A percentile compares a stretch with the other conserved stretches of the same genome.
phyloP scores from a whole-genome alignment of 2,797 vertebrate species.

The Lycodopsis pacificus region DNA sequence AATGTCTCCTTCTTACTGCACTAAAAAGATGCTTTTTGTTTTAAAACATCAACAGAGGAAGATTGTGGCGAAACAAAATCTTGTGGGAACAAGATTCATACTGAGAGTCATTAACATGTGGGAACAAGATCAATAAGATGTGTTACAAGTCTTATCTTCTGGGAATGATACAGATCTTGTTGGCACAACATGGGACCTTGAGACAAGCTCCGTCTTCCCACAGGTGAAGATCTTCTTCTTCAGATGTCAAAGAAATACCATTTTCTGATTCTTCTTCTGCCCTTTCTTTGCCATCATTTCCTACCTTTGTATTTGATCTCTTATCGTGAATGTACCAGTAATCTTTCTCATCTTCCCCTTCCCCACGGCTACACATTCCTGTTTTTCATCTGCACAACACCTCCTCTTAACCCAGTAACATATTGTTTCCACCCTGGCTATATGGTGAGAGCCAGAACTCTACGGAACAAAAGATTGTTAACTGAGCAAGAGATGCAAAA shows the following conservation, averaged over 20 bases:
- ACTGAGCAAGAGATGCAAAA: slow-evolving; percentile 48
- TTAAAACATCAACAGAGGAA: background rate
- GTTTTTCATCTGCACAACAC: slow-evolving; percentile 52
- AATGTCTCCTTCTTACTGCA: background rate
- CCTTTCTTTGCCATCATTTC: slow-evolving; percentile 1
- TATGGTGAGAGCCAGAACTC: slow-evolving; percentile 21
- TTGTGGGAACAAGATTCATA: background rate
- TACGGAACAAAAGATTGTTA: slow-evolving; percentile 32
- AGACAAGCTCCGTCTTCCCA: slow-evolving; percentile 15
- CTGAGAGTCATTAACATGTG: slow-evolving; percentile 8
- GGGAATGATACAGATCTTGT: slow-evolving; percentile 30
- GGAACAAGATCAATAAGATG: slow-evolving; percentile 36
- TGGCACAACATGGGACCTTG: slow-evolving; percentile 24
- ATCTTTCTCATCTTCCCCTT: background rate
- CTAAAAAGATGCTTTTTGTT: background rate
- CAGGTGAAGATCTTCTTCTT: slow-evolving; percentile 4
- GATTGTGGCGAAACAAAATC: background rate
- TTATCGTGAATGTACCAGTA: slow-evolving; percentile 11
- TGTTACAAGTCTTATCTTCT: slow-evolving; percentile 23
- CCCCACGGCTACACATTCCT: slow-evolving; percentile 7
- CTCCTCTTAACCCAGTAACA: slow-evolving; percentile 24
- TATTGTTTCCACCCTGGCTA: slow-evolving; percentile 28
- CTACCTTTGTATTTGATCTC: slow-evolving; percentile 30
- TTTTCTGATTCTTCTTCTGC: background rate
- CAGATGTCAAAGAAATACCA: slow-evolving; percentile 19